Percentiles rank a stretch among this genome's conserved stretches.
Conservation (phyloP, 2,888 invertebrate species). For the Octodonta nipae region DNA sequence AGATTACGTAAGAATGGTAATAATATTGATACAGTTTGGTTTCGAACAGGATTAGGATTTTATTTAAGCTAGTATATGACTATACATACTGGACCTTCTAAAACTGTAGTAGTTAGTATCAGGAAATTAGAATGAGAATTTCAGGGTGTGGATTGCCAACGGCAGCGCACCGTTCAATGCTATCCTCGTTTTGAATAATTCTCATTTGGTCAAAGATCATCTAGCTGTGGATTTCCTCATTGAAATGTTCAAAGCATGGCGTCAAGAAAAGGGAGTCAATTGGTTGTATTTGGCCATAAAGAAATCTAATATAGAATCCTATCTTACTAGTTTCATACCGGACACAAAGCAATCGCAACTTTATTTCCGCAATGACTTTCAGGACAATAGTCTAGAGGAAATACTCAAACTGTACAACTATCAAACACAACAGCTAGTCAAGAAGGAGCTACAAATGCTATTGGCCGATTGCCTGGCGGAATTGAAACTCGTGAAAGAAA, state of each 20-base stretch:
- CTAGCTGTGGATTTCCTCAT: conserved; percentile 88
- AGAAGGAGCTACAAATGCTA: conserved; percentile 59
- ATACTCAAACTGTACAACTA: conserved; percentile 62
- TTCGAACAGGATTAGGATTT: too few relatives aligned
- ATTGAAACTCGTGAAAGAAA: conserved; percentile 72
- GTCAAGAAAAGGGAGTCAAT: conserved; percentile 75
- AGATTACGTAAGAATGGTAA: too few relatives aligned
- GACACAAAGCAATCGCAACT: conserved; percentile 82
- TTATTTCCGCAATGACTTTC: conserved; percentile 27
- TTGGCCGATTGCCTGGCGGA: conserved; percentile 78
- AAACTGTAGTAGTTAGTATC: too few relatives aligned
- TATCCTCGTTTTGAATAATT: conserved; percentile 75
- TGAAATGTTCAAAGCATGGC: conserved; percentile 82
- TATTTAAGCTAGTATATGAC: too few relatives aligned
- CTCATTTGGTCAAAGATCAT: conserved; percentile 87
- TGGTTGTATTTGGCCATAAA: conserved; percentile 77
- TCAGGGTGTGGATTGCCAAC: conserved; percentile 91
- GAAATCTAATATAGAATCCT: conserved; percentile 62
- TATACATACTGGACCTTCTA: too few relatives aligned
- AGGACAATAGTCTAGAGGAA: conserved; percentile 37
- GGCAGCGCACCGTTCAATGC: conserved; percentile 81
- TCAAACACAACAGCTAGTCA: conserved; percentile 71
- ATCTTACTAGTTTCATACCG: conserved; percentile 86
- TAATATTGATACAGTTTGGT: too few relatives aligned
- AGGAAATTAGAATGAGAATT: too few relatives aligned